Base-by-base conservation (phyloP, 2,113 vertebrate species). In the Gopherus flavomarginatus region DNA sequence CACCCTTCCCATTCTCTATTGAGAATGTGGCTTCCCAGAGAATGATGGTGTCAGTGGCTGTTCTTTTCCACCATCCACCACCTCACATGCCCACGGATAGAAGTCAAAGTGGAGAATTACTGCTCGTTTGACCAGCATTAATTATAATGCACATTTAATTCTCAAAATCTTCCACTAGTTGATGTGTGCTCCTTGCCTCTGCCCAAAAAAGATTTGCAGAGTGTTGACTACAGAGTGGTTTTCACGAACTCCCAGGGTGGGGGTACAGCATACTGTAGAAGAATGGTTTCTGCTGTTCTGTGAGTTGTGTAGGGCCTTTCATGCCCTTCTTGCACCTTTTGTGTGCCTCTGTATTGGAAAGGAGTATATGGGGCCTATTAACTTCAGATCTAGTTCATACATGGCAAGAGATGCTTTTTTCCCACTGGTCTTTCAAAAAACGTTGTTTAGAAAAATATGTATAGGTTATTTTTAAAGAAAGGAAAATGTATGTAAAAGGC, bases 191-290 rank as follows among this genome's bases (percentile, higher is more conserved):
- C 83, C 69, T 89, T 92, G 90, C 78, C 93, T 93, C 95, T 85
- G 53, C 38, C 62, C 85, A 85, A 92, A 42, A 93, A 94, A 95
- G 90, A 95, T 91, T 78, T 86, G 59, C 92, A 92, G 56, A 38
- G 90, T 95, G 56, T 94, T 95, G 95, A 65, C 93, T 88, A 83
- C 3, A 0, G 0, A 2, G 85, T 93, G 90, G 62, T 92, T 94
- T 97, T 94, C 90, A 88, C 0, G 75, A 52, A 42, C 69, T 90
- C 0, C 0, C 83, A 80, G 83, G 69, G 90, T 81, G 12, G 38
- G 82, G 72, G 56, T 86, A 53, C 90, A 38, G 82, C 62, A 47
- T 0, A 0, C 44, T 72, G 79, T 29, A 88, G 81, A 81, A 94
- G 59, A 95, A 81, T 53, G 82, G 81, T 75, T 92, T 93, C 22